These are phyloP conservation scores for Yponomeuta cagnagella DNA, from an alignment of 2,888 invertebrate species.

Conservation along the genomic window DNA sequence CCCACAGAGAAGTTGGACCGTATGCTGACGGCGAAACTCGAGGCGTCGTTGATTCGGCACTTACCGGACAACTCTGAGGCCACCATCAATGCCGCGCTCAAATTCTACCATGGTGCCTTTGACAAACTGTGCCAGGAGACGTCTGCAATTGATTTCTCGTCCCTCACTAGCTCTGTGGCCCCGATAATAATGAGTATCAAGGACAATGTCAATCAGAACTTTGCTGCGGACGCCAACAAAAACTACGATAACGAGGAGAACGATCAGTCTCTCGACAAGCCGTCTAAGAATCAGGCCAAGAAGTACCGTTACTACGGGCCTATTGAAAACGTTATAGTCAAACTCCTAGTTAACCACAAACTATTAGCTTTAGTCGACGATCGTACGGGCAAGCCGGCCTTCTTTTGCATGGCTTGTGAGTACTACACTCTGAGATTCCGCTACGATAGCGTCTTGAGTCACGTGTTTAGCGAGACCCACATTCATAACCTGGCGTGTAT, in stretches of 20 bases:
- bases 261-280: conserved; percentile 51
- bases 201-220: conserved; percentile 68
- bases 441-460: conserved; percentile 64
- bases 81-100: conserved; percentile 54
- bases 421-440: conserved; percentile 65
- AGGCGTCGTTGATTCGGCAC: conserved; percentile 45
- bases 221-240: conserved; percentile 58
- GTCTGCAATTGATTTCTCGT: conserved; percentile 47
- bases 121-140: conserved; percentile 54
- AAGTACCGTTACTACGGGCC: conserved; percentile 67
- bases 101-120: conserved; percentile 52
- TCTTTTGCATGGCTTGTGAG: conserved; percentile 67
- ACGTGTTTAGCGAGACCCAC: conserved; percentile 64
- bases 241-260: conserved; percentile 61
- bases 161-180: conserved; percentile 58
- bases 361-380: conserved; percentile 59
- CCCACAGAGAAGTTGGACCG: conserved; percentile 53
- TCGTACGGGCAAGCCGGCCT: conserved; percentile 64
- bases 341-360: conserved; percentile 56
- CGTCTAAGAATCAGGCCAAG: conserved; percentile 51
- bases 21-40: conserved; percentile 48
- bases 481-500: conserved; percentile 60
- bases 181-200: conserved; percentile 70
- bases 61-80: conserved; percentile 65
- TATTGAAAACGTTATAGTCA: conserved; percentile 55